Conservation (phyloP, 2,888 invertebrate genomes). For the Cremastinae sp. region DNA sequence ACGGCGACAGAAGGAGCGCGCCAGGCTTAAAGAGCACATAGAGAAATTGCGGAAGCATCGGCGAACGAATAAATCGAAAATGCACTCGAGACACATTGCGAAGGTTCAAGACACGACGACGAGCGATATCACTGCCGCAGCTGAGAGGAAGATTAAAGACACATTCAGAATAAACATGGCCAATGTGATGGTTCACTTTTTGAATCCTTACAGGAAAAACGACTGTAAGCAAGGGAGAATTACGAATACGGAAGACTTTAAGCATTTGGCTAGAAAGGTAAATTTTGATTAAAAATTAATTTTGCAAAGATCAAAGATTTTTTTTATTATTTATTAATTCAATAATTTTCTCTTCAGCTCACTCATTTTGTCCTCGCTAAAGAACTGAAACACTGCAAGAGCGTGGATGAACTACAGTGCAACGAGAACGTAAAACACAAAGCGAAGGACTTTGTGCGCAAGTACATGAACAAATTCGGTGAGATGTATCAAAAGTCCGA, state of each 20-base stretch:
- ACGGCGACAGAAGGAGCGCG: conserved; percentile 85
- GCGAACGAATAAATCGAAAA: conserved; percentile 74
- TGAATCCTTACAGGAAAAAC: conserved; percentile 93
- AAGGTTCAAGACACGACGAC: conserved; percentile 79
- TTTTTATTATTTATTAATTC: conserved; percentile 1
- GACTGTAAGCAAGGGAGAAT: conserved; percentile 93
- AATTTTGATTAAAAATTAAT: too few relatives aligned
- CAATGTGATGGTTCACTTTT: conserved; percentile 90
- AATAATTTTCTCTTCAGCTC: conserved; percentile 83
- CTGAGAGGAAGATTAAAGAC: conserved; percentile 90
- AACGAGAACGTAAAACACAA: conserved; percentile 96
- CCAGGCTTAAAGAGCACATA: conserved; percentile 80
- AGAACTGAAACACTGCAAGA: conserved; percentile 94
- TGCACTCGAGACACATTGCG: conserved; percentile 72
- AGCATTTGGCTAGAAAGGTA: conserved; percentile 96
- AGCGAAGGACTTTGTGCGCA: conserved; percentile 96
- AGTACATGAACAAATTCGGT: conserved; percentile 98
- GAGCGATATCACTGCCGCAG: conserved; percentile 81
- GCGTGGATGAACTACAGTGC: conserved; percentile 91
- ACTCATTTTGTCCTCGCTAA: conserved; percentile 98
- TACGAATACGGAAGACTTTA: conserved; percentile 94
- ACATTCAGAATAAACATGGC: conserved; percentile 91
- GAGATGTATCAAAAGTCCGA: conserved; percentile 88
- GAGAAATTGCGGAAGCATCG: conserved; percentile 80
- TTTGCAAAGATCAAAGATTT: too few relatives aligned